phyloP scores from a whole-genome alignment of 2,113 vertebrate species.

The Cyanoderma ruficeps region DNA sequence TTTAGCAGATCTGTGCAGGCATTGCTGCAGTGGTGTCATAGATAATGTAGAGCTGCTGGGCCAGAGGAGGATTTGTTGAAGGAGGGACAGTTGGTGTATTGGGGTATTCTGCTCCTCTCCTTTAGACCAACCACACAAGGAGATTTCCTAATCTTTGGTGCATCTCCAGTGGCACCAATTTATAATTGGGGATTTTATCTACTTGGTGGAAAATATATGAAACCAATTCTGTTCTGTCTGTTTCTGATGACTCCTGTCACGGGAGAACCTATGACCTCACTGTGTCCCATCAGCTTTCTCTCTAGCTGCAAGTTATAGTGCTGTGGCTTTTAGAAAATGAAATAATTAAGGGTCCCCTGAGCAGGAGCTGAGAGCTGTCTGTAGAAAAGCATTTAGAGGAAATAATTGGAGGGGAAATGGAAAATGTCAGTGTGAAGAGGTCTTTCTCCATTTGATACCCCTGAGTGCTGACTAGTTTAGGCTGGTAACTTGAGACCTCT shows the following conservation, averaged over 20 bases:
- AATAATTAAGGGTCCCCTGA: conserved; percentile 16
- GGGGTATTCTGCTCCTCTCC: neutral
- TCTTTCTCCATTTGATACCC: conserved; percentile 33
- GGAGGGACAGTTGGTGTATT: neutral
- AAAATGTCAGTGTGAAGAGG: conserved; percentile 5
- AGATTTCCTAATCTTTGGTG: neutral
- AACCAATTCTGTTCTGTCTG: neutral
- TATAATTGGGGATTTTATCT: neutral
- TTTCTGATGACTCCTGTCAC: neutral
- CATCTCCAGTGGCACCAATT: neutral
- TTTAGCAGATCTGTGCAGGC: neutral
- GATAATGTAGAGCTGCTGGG: neutral
- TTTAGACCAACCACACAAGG: neutral
- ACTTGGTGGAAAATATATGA: neutral
- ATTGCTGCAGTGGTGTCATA: neutral
- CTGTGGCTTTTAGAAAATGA: conserved; percentile 16
- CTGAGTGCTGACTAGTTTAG: neutral
- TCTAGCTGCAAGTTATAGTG: neutral
- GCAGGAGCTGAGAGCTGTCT: neutral
- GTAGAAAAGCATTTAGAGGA: conserved; percentile 24
- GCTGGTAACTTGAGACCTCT: neutral
- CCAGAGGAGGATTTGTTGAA: neutral
- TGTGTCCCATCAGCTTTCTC: neutral
- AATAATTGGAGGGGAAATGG: conserved; percentile 37
- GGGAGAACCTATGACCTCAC: neutral